Evolutionary conservation across 2,113 vertebrate species (phyloP).

Genomic region (Dromaius novaehollandiae): DNA sequence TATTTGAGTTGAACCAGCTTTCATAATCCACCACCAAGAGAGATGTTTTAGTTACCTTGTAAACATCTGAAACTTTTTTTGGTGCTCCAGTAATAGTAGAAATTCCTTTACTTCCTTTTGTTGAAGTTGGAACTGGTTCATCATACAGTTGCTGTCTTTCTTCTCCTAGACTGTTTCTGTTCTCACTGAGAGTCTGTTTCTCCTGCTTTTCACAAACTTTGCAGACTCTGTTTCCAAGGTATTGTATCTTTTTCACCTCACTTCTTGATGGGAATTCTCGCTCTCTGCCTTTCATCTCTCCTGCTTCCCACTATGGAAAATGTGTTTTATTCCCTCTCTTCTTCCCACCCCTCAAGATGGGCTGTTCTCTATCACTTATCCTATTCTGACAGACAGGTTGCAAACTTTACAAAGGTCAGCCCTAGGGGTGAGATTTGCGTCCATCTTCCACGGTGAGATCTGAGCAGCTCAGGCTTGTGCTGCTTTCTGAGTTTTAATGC

Average conservation of each 20-base stretch:
- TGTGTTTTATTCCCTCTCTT: not conserved
- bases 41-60: not conserved
- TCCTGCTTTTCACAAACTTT: not conserved
- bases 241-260: not conserved
- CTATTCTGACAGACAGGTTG: not conserved
- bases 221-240: not conserved
- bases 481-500: not conserved
- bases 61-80: not conserved
- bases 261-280: not conserved
- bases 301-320: not conserved
- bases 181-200: not conserved
- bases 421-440: not conserved
- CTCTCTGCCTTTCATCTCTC: slow-evolving; percentile 43
- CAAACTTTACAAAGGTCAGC: slow-evolving; percentile 35
- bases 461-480: not conserved
- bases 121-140: not conserved
- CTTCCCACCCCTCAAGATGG: not conserved
- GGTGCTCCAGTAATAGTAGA: not conserved
- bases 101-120: not conserved
- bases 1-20: not conserved
- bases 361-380: slow-evolving; percentile 34
- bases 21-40: not conserved
- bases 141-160: not conserved
- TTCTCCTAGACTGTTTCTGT: slow-evolving; percentile 5
- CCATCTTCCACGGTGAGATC: not conserved